These are phyloP conservation scores for Scytalopus superciliaris DNA, from an alignment of 2,113 vertebrate species.

Conservation along the genomic window DNA sequence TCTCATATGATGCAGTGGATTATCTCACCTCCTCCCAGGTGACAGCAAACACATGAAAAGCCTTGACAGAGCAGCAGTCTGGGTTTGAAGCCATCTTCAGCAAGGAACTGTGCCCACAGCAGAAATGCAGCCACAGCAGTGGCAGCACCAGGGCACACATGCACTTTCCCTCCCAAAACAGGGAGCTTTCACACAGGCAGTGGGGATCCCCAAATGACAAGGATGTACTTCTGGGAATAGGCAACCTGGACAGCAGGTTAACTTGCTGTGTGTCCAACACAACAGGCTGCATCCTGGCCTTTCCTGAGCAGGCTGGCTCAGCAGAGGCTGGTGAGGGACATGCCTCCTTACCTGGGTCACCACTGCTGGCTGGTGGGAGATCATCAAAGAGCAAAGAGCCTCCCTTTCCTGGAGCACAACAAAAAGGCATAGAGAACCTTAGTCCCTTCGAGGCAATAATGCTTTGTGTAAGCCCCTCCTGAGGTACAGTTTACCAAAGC, in stretches of 20 bases:
- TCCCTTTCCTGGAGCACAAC: slow-evolving; percentile 62
- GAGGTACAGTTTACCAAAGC: not conserved
- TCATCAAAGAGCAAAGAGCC: slow-evolving; percentile 74
- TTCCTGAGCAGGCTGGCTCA: not conserved
- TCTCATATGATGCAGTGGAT: rapidly evolving
- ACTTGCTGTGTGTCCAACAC: rapidly evolving
- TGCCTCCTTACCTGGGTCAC: slow-evolving; percentile 65
- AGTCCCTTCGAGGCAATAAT: not conserved
- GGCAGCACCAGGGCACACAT: not conserved
- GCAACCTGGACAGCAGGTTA: not conserved
- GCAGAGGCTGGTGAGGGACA: not conserved
- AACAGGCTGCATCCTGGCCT: not conserved
- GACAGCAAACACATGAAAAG: not conserved
- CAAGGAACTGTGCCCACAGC: not conserved
- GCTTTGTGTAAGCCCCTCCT: not conserved
- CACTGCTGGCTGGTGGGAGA: slow-evolving; percentile 72
- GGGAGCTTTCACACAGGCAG: not conserved
- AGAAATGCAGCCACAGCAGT: not conserved
- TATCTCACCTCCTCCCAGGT: not conserved
- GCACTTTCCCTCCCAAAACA: not conserved
- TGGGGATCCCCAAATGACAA: rapidly evolving
- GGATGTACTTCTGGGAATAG: not conserved
- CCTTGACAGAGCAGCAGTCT: not conserved
- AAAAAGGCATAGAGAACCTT: not conserved
- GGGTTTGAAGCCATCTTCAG: not conserved